phyloP scores from a whole-genome alignment of 1,140 invertebrate genomes.

The Rhynchophorus ferrugineus region DNA sequence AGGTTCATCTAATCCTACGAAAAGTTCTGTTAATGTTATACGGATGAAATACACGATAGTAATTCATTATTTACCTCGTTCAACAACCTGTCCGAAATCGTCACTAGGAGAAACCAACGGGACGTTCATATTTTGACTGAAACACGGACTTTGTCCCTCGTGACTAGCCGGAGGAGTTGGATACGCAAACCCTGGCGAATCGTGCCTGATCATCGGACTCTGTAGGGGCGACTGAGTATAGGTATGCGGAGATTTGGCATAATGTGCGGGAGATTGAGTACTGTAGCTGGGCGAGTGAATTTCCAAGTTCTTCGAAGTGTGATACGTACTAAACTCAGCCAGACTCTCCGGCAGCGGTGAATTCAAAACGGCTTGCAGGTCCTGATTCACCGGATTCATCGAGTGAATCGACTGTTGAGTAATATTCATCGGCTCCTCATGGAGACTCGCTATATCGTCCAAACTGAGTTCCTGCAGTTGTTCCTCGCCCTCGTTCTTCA shows the following conservation, averaged over 20 bases:
- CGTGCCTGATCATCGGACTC: conserved; percentile 56
- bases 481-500: conserved; percentile 41
- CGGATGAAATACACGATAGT: too few relatives aligned
- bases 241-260: conserved; percentile 42
- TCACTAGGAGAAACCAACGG: conserved; percentile 42
- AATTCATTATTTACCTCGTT: conserved; percentile 35
- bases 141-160: conserved; percentile 61
- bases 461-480: conserved; percentile 60
- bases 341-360: conserved; percentile 69
- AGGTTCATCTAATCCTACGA: conserved; percentile 44
- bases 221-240: conserved; percentile 48
- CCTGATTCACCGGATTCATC: conserved; percentile 61
- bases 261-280: conserved; percentile 38
- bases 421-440: conserved; percentile 31
- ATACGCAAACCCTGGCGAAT: conserved; percentile 64
- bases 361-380: conserved; percentile 64
- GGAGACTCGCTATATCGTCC: conserved; percentile 51
- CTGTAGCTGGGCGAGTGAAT: conserved; percentile 41
- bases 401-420: conserved; percentile 52
- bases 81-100: conserved; percentile 43
- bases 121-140: conserved; percentile 40
- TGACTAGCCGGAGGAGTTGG: conserved; percentile 77
- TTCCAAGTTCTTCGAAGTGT: conserved; percentile 46
- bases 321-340: conserved; percentile 72
- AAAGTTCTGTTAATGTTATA: conserved; percentile 1